Evolutionary conservation across 1,140 invertebrate species (phyloP).

Genomic region (Scaptodrosophila lebanonensis): DNA sequence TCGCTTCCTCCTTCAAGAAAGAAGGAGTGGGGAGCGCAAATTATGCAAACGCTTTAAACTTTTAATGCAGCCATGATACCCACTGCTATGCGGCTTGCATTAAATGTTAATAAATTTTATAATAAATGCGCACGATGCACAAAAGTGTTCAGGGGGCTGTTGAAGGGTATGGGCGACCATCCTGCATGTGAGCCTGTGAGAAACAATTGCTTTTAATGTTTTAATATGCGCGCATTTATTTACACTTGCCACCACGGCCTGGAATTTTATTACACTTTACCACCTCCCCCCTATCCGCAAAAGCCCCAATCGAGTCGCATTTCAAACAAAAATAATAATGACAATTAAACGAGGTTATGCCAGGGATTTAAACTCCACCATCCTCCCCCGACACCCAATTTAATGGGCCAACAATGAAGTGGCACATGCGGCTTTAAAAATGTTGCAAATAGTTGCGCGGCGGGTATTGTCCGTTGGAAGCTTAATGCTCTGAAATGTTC

Average conservation of each 20-base stretch:
- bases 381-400: neutral
- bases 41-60: conserved; percentile 52
- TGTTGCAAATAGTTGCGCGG: conserved; percentile 44
- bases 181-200: neutral
- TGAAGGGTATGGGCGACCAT: neutral
- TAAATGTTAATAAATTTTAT: conserved; percentile 51
- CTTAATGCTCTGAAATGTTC: conserved; percentile 55
- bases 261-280: conserved; percentile 50
- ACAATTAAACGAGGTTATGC: conserved; percentile 53
- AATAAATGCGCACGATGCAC: conserved; percentile 28
- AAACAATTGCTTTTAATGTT: conserved; percentile 56
- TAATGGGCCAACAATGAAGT: conserved; percentile 64
- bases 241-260: conserved; percentile 33
- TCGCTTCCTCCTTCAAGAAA: neutral
- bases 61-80: conserved; percentile 41
- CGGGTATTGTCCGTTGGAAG: conserved; percentile 1
- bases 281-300: too few relatives aligned
- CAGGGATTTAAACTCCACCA: neutral
- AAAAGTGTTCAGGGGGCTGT: neutral
- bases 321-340: conserved; percentile 49
- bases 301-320: neutral
- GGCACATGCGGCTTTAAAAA: conserved; percentile 31
- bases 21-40: conserved; percentile 5
- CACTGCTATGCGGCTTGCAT: conserved; percentile 18
- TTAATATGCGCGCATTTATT: conserved; percentile 56